A percentile compares a stretch with the other conserved stretches of the same genome.
phyloP scores from a whole-genome alignment of 2,797 vertebrate species.

The Aldrovandia affinis region DNA sequence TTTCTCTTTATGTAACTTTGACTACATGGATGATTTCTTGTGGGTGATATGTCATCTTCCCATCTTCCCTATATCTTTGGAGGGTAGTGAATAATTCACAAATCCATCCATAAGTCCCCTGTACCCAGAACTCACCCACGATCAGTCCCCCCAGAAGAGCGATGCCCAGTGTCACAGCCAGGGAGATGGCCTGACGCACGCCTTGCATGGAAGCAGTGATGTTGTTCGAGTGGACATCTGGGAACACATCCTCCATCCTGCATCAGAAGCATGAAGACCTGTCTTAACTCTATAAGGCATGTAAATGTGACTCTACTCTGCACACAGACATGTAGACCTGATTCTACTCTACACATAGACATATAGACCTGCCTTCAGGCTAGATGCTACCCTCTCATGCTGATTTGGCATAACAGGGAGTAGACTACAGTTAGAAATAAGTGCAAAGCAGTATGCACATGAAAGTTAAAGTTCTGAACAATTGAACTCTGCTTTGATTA shows the following conservation, averaged over 20 bases:
- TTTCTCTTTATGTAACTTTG: no score
- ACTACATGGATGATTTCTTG: no score
- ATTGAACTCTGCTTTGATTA: neutral
- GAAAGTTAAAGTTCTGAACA: neutral
- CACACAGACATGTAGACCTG: neutral
- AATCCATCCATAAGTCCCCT: neutral
- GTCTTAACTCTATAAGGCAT: neutral
- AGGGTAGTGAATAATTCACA: neutral
- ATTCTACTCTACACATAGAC: neutral
- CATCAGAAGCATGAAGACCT: slow-evolving; percentile 19
- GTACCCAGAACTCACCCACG: slow-evolving; percentile 72
- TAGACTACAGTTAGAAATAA: neutral
- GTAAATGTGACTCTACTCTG: neutral
- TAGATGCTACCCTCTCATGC: neutral
- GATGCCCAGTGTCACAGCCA: slow-evolving; percentile 78
- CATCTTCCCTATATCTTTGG: no score
- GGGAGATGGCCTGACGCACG: slow-evolving; percentile 72
- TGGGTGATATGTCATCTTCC: neutral
- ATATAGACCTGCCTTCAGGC: no score
- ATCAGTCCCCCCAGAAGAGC: slow-evolving; percentile 79
- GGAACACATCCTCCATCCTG: slow-evolving; percentile 82
- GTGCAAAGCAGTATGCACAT: neutral
- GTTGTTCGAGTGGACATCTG: slow-evolving; percentile 35
- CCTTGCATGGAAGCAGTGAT: slow-evolving; percentile 62
- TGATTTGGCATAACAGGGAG: neutral